Evolutionary conservation across 2,113 vertebrate genomes (phyloP).

Genomic region (Notiomystis cincta): DNA sequence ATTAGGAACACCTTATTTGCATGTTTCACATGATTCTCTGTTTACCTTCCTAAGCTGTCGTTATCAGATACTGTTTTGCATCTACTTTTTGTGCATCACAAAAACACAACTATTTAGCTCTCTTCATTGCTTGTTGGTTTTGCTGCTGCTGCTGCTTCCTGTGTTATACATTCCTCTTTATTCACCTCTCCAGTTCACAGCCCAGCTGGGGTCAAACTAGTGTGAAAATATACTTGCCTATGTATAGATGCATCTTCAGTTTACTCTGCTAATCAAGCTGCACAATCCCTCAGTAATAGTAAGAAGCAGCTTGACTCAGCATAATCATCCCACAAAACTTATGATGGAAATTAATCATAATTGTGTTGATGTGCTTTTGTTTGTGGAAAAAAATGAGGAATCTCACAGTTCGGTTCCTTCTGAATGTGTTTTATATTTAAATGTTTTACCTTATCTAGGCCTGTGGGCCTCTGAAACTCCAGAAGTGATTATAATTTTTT

Average conservation of each 20-base stretch:
- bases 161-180: not conserved
- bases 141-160: not conserved
- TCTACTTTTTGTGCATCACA: not conserved
- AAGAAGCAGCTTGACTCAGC: not conserved
- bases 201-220: not conserved
- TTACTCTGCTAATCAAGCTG: not conserved
- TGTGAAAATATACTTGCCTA: not conserved
- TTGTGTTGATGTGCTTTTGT: not conserved
- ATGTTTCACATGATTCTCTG: rapidly evolving
- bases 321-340: not conserved
- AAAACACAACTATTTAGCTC: not conserved
- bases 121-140: not conserved
- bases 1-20: rapidly evolving
- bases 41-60: not conserved
- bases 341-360: not conserved
- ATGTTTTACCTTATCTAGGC: not conserved
- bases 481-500: not conserved
- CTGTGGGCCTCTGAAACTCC: not conserved
- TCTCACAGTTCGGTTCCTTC: not conserved
- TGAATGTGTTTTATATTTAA: not conserved
- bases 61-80: not conserved
- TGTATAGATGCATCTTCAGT: not conserved
- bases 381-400: not conserved
- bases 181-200: not conserved
- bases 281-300: not conserved